phyloP scores from a whole-genome alignment of 2,113 vertebrate species.

The Aldabrachelys gigantea region DNA sequence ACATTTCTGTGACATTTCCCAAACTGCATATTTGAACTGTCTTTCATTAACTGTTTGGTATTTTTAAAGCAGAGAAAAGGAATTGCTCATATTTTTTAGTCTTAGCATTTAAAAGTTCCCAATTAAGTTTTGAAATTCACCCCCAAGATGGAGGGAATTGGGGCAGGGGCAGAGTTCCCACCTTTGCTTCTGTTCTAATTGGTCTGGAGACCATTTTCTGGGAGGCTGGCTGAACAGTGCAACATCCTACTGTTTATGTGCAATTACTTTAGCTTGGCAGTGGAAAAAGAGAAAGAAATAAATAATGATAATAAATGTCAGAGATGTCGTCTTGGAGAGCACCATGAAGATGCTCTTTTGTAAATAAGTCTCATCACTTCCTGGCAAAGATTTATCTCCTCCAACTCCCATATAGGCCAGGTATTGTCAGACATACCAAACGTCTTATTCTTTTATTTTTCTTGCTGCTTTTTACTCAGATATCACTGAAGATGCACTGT shows the following conservation, averaged over 20 bases:
- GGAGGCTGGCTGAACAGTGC: neutral
- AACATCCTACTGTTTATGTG: neutral
- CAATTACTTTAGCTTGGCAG: neutral
- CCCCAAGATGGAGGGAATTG: neutral
- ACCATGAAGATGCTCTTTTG: neutral
- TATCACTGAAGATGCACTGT: neutral
- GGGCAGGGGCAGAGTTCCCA: neutral
- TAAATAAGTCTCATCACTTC: neutral
- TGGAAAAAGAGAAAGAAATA: accelerated
- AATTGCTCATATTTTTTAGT: neutral
- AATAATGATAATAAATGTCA: neutral
- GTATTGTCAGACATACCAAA: neutral
- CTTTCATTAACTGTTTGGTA: neutral
- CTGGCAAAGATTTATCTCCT: neutral
- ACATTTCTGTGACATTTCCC: neutral
- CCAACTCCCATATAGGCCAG: neutral
- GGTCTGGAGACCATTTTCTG: neutral
- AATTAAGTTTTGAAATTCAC: neutral
- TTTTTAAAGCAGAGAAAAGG: neutral
- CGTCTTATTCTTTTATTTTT: neutral
- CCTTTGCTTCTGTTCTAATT: neutral
- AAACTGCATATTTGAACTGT: neutral
- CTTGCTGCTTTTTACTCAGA: neutral
- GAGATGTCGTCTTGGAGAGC: neutral
- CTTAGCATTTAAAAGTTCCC: neutral